A percentile compares a stretch with the other conserved stretches of the same genome.
Conservation (phyloP, 37 sponge, comb jelly and placozoan species). For the Theonella swinhoei region DNA sequence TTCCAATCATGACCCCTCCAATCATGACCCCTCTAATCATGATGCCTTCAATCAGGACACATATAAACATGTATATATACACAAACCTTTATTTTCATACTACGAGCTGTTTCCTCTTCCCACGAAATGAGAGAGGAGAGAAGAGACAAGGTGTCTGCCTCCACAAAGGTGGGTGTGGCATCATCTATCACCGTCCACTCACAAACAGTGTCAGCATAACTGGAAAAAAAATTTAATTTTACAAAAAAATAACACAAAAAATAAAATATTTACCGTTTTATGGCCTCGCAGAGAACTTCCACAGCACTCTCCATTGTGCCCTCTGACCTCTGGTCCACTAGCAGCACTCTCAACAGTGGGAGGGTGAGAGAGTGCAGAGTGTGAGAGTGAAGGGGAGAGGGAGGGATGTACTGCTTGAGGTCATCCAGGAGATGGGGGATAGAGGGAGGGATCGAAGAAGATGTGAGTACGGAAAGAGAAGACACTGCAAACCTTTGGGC, state of each 20-base stretch:
- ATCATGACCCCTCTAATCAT: too few relatives aligned
- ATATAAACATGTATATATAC: too few relatives aligned
- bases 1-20: too few relatives aligned
- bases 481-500: background rate
- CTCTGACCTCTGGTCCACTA: constrained; percentile 22
- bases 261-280: background rate
- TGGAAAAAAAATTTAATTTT: background rate
- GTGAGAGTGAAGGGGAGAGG: constrained; percentile 19
- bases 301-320: constrained; percentile 20
- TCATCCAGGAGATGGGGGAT: constrained; percentile 16
- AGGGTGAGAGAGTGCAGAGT: constrained; percentile 12
- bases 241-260: background rate
- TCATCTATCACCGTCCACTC: background rate
- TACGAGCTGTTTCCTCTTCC: background rate
- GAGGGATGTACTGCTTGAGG: background rate
- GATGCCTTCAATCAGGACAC: too few relatives aligned
- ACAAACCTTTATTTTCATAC: constrained; percentile 29
- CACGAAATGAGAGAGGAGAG: constrained; percentile 26
- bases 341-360: constrained; percentile 22
- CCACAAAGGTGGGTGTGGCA: constrained; percentile 14
- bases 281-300: constrained; percentile 4
- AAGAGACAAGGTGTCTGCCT: constrained; percentile 23
- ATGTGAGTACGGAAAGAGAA: constrained; percentile 6
- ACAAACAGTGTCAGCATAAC: background rate
- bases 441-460: background rate